phyloP scores from a whole-genome alignment of 2,797 vertebrate genomes.

The Rhinatrema bivittatum region DNA sequence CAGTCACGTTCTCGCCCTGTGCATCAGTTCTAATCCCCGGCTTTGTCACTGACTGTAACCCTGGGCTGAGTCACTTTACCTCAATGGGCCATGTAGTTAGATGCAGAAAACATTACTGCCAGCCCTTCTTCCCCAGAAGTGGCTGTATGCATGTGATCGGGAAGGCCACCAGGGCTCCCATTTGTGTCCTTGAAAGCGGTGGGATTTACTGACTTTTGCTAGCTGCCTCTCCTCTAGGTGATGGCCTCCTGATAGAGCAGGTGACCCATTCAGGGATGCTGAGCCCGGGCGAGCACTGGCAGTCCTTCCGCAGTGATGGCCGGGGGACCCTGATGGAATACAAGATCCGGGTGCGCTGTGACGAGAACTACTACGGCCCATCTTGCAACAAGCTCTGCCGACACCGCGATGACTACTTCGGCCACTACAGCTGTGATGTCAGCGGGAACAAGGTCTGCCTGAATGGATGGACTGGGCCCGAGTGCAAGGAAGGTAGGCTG shows the following conservation, averaged over 20 bases:
- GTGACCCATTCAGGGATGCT: conserved; percentile 66
- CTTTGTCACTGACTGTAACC: too few relatives aligned
- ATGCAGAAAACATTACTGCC: too few relatives aligned
- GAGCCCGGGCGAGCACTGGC: conserved; percentile 68
- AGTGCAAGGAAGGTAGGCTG: conserved; percentile 55
- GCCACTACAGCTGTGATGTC: conserved; percentile 62
- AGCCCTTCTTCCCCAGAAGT: too few relatives aligned
- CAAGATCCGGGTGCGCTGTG: conserved; percentile 60
- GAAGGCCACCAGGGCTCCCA: too few relatives aligned
- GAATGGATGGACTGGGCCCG: conserved; percentile 62
- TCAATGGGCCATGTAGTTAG: too few relatives aligned
- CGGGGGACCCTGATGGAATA: conserved; percentile 53
- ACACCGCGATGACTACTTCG: conserved; percentile 62
- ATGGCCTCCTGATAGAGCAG: conserved; percentile 53
- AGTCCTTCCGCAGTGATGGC: conserved; percentile 50
- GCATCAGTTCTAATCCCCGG: too few relatives aligned
- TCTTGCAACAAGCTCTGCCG: conserved; percentile 67
- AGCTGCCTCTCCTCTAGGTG: conserved; percentile 31
- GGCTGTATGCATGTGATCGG: too few relatives aligned
- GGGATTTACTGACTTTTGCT: too few relatives aligned
- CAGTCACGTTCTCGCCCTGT: too few relatives aligned
- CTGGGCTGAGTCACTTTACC: too few relatives aligned
- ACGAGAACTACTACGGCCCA: conserved; percentile 63
- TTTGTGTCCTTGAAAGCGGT: not conserved
- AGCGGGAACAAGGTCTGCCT: conserved; percentile 63